These are phyloP conservation scores for Orchesella cincta DNA, from an alignment of 1,140 invertebrate species.

Conservation along the genomic window DNA sequence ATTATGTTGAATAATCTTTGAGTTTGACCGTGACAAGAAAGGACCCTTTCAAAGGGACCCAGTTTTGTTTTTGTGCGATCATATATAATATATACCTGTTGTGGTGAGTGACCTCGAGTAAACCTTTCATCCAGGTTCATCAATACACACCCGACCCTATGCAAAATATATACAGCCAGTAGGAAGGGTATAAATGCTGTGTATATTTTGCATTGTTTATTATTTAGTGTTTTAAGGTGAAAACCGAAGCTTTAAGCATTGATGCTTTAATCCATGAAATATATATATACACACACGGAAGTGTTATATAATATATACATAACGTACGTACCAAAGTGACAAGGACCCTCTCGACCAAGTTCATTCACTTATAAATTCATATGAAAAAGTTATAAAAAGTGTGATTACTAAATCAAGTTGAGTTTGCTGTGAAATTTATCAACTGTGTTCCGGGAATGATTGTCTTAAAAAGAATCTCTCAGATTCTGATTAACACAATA, in stretches of 20 bases:
- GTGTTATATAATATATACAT: not conserved
- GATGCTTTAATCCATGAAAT: not conserved
- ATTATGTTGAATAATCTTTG: not conserved
- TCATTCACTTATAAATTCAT: not conserved
- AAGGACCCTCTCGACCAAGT: not conserved
- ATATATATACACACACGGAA: not conserved
- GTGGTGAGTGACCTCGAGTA: not conserved
- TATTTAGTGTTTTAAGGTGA: too few relatives aligned
- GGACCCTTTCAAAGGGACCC: not conserved
- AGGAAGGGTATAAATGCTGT: too few relatives aligned
- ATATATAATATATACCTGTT: not conserved
- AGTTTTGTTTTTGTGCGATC: not conserved
- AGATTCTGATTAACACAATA: too few relatives aligned
- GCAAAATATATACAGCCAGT: too few relatives aligned
- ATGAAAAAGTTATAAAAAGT: too few relatives aligned
- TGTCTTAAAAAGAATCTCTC: too few relatives aligned
- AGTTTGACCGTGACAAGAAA: not conserved
- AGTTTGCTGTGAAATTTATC: too few relatives aligned
- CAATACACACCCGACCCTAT: too few relatives aligned
- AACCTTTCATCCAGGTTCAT: too few relatives aligned
- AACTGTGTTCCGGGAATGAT: too few relatives aligned
- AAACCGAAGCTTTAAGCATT: not conserved
- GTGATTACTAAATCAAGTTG: too few relatives aligned
- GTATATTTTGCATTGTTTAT: too few relatives aligned
- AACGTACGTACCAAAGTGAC: not conserved